Evolutionary conservation across 2,888 invertebrate species (phyloP).

Genomic region (Craniophora ligustri): DNA sequence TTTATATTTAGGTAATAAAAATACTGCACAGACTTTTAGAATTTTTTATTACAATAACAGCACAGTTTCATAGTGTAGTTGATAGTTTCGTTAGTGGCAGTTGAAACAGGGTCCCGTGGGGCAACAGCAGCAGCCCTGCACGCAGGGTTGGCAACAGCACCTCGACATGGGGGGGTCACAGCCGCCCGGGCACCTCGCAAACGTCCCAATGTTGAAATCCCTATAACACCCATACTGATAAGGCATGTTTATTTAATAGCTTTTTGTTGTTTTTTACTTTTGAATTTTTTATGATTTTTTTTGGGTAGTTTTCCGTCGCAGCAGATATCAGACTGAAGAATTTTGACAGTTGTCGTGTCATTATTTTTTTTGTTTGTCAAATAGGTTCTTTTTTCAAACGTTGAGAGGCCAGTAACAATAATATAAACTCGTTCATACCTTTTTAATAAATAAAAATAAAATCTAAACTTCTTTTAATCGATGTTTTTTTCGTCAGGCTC

Average conservation of each 20-base stretch:
- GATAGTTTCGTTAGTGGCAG: constrained; percentile 55
- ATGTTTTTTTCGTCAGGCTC: no score
- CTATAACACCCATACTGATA: constrained; percentile 74
- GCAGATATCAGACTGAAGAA: constrained; percentile 14
- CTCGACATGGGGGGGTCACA: constrained; percentile 63
- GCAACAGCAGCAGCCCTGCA: constrained; percentile 64
- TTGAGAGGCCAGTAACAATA: no score
- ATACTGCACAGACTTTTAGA: neutral
- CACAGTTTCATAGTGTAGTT: constrained; percentile 9
- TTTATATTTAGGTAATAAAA: no score
- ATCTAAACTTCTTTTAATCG: no score
- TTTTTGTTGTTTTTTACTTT: constrained; percentile 18
- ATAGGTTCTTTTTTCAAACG: neutral
- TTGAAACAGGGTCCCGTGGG: constrained; percentile 72
- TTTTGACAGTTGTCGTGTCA: constrained; percentile 5
- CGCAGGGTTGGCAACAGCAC: constrained; percentile 60
- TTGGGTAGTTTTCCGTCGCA: constrained; percentile 9
- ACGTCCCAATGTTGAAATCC: constrained; percentile 73
- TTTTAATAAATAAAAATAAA: no score
- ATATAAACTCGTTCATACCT: no score
- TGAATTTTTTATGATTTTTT: constrained; percentile 7
- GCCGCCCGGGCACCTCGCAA: constrained; percentile 73
- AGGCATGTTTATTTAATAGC: constrained; percentile 60
- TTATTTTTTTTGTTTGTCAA: neutral
- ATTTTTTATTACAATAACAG: constrained; percentile 21